Base-by-base conservation (phyloP, 2,888 invertebrate species). In the Galerucella pusilla region DNA sequence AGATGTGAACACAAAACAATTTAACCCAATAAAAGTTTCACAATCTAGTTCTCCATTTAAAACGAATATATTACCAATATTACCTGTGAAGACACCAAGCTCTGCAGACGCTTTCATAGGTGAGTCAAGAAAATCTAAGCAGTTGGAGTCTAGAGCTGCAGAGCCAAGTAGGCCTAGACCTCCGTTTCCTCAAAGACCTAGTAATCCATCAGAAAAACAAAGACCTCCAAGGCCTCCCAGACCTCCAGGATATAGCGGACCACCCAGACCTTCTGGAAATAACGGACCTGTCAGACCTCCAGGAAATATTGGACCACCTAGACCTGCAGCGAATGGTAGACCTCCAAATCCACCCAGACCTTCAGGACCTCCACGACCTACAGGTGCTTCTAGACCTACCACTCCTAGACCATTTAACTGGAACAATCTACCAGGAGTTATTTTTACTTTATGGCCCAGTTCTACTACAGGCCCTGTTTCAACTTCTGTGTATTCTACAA, bases 401-500 rank as follows among this genome's bases (percentile, higher is more conserved):
- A 59, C 68, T 3, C 68, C 59, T 12, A 68, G 67, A 42, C 71
- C 68, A 45, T 69, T 73, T 20, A 45, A 64, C 35, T 72, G 72
- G 72, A 72, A 72, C 46, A 72, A 67, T 57, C 9, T 71, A 45
- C 77, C 78, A 57, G 75, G 75, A 11, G 75, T 72, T 7, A 65
- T 78, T 46, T 73, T 78, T 35, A 78, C 78, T 4, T 68, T 76
- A 12, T 73, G 73, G 76, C 78, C 78, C 2, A 73, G 72, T 28
- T 75, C 75, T 16, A 72, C 73, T 4, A 76, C 73, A 16, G 73
- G 73, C 10, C 78, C 76, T 28, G 76, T 76, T 2, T 74, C 76
- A 6, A 78, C 78, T 14, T 78, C 78, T 20, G 76, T 78, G 28
- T 78, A 78, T 59, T 61, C 72, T 10, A 78, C 71, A n/a, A 61